Percentiles rank a stretch among this genome's conserved stretches.
These are phyloP conservation scores for Aramus guarauna DNA, from an alignment of 2,113 vertebrate species.

Conservation along the genomic window DNA sequence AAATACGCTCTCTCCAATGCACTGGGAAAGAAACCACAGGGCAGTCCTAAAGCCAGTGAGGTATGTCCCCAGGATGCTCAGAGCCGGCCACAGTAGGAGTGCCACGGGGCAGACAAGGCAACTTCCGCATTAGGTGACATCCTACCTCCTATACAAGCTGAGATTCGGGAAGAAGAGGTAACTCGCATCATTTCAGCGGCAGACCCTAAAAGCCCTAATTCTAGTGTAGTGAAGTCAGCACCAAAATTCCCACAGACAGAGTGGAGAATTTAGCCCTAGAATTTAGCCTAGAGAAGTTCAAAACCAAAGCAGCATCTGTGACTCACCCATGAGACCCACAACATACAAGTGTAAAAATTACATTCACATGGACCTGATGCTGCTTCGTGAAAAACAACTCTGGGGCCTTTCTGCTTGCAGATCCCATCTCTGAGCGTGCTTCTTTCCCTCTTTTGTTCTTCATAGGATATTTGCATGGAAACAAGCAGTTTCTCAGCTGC, in stretches of 20 bases:
- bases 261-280: neutral
- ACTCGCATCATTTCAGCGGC: neutral
- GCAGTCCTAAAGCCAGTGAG: neutral
- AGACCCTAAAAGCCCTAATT: neutral
- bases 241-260: neutral
- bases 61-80: neutral
- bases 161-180: neutral
- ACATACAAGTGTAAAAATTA: neutral
- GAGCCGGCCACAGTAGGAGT: neutral
- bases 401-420: neutral
- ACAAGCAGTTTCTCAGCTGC: neutral
- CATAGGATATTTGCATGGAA: neutral
- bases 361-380: neutral
- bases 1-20: neutral
- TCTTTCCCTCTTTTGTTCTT: neutral
- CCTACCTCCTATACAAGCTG: neutral
- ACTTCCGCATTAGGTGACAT: neutral
- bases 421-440: neutral
- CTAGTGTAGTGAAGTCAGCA: neutral
- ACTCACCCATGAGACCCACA: neutral
- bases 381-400: neutral
- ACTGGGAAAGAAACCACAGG: neutral
- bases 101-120: neutral
- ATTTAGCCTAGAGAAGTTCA: neutral
- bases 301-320: constrained; percentile 44